phyloP scores from a whole-genome alignment of 2,797 vertebrate genomes.

The Enteromius treurensis region DNA sequence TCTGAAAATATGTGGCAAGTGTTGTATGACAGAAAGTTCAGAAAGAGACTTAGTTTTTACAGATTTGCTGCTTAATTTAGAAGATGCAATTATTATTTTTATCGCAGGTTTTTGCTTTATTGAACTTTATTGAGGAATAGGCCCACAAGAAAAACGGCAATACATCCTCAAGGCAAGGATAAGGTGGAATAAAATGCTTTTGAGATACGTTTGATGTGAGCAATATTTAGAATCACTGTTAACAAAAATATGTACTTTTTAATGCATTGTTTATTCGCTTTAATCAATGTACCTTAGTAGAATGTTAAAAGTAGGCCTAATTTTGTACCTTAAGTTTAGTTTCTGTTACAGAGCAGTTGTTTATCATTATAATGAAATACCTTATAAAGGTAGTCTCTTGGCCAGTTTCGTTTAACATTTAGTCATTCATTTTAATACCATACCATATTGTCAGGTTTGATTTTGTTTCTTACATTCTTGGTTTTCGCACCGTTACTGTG shows the following conservation, averaged over 20 bases:
- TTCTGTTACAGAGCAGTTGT: background rate
- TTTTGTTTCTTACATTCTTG: background rate
- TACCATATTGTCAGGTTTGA: background rate
- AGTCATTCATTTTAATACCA: background rate
- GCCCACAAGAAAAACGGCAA: background rate
- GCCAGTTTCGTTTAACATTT: background rate
- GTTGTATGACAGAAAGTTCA: no score
- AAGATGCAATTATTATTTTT: background rate
- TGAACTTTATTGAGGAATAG: background rate
- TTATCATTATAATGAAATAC: background rate
- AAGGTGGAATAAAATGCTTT: background rate
- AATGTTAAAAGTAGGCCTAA: background rate
- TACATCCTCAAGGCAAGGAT: background rate
- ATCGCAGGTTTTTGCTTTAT: background rate
- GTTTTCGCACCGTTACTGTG: background rate
- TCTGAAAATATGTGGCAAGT: background rate
- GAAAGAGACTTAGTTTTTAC: background rate
- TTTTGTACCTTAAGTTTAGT: background rate
- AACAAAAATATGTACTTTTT: background rate
- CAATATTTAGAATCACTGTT: background rate
- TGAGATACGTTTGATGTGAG: background rate
- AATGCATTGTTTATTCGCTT: background rate
- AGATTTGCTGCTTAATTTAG: background rate
- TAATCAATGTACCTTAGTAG: background rate
- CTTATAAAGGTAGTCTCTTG: background rate